Base-by-base conservation (phyloP, 2,113 vertebrate genomes). In the Eptatretus burgeri region DNA sequence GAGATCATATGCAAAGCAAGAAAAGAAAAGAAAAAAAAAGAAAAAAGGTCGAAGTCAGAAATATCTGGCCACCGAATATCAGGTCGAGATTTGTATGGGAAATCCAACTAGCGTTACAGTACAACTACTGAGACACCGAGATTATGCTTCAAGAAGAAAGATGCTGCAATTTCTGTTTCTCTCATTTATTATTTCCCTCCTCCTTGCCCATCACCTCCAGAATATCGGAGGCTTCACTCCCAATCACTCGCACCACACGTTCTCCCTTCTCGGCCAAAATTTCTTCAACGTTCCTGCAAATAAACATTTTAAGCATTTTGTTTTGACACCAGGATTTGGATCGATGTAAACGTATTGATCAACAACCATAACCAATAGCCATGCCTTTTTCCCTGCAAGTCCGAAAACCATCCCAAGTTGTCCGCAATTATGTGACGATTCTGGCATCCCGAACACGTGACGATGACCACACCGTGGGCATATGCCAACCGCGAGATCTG, bases 381-480 rank as follows among this genome's bases (percentile, higher is more conserved):
- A 64, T 64, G 89, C 87, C 79, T 82, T 68, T 85, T 93, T 0
- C 91, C 89, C 1, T 80, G 65, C 70, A 96, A 74, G 64, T 95
- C 88, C 0, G 87, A 85, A 68, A 98, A 95, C 87, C 91, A 95
- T 20, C 74, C 71, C 64, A 95, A 75, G 74, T 95, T 98, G 65
- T 95, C 91, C 0, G 91, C 87, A 1, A 98, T 84, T 62, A 94
- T 72, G 8, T 98, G 91, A 63, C 85, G 84, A 16, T 76, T 88
- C 50, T 75, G 70, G 66, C 91, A 98, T 64, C 83, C 83, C 0
- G 81, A 74, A 17, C 91, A 98, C 1, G 72, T 87, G 62, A 91
- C 87, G 1, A 95, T 81, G 66, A 95, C 85, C 13, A 95, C 83
- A 0, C 88, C 86, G 1, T 72, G 75, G 19, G 83, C 79, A 67